phyloP scores from a whole-genome alignment of 2,797 vertebrate species.

The Coccyzus lansbergi region DNA sequence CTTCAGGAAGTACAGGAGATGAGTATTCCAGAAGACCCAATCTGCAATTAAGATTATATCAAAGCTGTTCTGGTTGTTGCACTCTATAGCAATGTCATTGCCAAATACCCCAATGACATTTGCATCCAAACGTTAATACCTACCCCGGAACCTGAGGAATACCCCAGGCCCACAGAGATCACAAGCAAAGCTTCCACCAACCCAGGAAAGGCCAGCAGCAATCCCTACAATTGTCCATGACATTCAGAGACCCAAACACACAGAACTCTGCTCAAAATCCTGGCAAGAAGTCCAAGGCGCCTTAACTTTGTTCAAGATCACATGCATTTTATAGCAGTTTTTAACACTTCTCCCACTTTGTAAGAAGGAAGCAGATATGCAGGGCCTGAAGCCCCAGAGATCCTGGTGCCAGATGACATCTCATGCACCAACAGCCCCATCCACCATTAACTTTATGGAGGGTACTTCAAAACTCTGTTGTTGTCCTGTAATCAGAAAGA shows the following conservation, averaged over 20 bases:
- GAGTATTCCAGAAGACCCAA: neutral
- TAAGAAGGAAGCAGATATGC: neutral
- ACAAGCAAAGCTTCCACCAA: neutral
- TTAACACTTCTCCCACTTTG: neutral
- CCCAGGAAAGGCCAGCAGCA: neutral
- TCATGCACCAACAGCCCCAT: neutral
- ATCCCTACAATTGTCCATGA: neutral
- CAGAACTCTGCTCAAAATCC: too few species aligned
- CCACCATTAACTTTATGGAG: rapidly evolving
- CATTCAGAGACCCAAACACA: too few species aligned
- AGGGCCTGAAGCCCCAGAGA: neutral
- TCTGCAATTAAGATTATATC: neutral
- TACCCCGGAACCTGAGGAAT: neutral
- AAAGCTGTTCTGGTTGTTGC: neutral
- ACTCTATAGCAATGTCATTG: neutral
- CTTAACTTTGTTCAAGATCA: too few species aligned
- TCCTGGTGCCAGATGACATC: neutral
- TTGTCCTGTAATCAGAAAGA: neutral
- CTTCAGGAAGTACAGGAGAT: neutral
- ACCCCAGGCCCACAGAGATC: neutral
- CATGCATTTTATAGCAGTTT: too few species aligned
- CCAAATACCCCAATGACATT: neutral
- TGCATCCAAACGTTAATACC: neutral
- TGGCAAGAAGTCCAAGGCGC: too few species aligned
- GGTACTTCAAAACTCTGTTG: neutral